These are phyloP conservation scores for Lasioglossum morio DNA, from an alignment of 2,888 invertebrate genomes.

Conservation along the genomic window DNA sequence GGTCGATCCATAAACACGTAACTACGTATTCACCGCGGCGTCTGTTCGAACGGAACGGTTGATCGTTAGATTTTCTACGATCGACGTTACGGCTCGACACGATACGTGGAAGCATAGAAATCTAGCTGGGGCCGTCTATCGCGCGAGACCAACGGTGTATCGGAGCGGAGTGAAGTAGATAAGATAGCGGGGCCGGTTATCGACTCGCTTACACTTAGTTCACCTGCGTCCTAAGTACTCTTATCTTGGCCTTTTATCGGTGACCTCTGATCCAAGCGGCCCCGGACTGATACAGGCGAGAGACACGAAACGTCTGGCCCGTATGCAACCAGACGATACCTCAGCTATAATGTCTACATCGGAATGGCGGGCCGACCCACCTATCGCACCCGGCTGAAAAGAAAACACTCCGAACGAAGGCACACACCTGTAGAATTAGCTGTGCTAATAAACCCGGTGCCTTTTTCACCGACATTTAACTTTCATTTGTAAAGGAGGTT, in stretches of 20 bases:
- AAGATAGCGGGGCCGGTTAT: conserved; percentile 80
- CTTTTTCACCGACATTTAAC: background rate
- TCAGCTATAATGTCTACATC: conserved; percentile 73
- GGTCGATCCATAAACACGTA: conserved; percentile 19
- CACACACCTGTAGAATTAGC: background rate
- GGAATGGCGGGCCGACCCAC: conserved; percentile 58
- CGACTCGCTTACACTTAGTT: conserved; percentile 80
- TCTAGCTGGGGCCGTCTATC: conserved; percentile 68
- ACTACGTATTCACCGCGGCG: background rate
- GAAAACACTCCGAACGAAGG: background rate
- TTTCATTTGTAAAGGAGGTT: background rate
- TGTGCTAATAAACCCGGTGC: background rate
- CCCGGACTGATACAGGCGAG: conserved; percentile 67
- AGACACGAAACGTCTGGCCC: conserved; percentile 57
- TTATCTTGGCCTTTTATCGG: conserved; percentile 82
- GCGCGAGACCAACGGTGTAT: conserved; percentile 62
- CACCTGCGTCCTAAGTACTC: conserved; percentile 79
- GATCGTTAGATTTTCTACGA: conserved; percentile 60
- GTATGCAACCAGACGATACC: conserved; percentile 63
- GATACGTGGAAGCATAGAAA: conserved; percentile 59
- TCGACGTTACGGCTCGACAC: conserved; percentile 42
- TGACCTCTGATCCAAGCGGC: conserved; percentile 81
- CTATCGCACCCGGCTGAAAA: conserved; percentile 7
- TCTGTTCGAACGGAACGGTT: conserved; percentile 40
- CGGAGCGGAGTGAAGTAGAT: conserved; percentile 73